A percentile compares a stretch with the other conserved stretches of the same genome.
Evolutionary conservation across 2,888 invertebrate genomes (phyloP).

Genomic region (Prosapia bicincta): DNA sequence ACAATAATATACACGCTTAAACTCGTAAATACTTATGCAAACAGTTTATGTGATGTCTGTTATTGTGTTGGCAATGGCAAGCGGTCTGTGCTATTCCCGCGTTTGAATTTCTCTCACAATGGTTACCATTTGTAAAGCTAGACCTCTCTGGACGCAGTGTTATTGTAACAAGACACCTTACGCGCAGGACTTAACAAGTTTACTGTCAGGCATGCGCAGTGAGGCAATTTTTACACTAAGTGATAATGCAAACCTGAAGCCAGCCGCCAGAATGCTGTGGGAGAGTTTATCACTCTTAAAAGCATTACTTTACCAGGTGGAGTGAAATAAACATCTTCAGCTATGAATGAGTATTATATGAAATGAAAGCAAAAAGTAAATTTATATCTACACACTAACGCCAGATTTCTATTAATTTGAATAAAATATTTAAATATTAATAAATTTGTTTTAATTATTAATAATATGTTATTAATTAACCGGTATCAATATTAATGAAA

Average conservation of each 20-base stretch:
- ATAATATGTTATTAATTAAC: too few species aligned
- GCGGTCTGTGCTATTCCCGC: not conserved
- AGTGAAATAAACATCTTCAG: too few species aligned
- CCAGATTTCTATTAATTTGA: too few species aligned
- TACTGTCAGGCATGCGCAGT: not conserved
- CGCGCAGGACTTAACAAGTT: not conserved
- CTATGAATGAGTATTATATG: too few species aligned
- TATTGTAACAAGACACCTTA: constrained; percentile 1
- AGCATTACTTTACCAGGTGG: too few species aligned
- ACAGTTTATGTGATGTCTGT: not conserved
- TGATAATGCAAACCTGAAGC: not conserved
- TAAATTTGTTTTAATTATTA: too few species aligned
- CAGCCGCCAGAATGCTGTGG: not conserved
- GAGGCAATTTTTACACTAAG: not conserved
- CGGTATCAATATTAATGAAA: too few species aligned
- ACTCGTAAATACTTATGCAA: not conserved
- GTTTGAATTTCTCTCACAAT: not conserved
- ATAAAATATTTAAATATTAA: too few species aligned
- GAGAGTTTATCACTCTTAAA: too few species aligned
- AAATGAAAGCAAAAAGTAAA: too few species aligned
- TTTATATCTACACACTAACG: too few species aligned
- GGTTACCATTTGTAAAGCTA: not conserved
- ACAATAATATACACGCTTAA: not conserved
- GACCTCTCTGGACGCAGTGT: not conserved
- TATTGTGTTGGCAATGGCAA: not conserved